Base-by-base conservation (phyloP, 2,113 vertebrate species). In the Apodemus sylvaticus region DNA sequence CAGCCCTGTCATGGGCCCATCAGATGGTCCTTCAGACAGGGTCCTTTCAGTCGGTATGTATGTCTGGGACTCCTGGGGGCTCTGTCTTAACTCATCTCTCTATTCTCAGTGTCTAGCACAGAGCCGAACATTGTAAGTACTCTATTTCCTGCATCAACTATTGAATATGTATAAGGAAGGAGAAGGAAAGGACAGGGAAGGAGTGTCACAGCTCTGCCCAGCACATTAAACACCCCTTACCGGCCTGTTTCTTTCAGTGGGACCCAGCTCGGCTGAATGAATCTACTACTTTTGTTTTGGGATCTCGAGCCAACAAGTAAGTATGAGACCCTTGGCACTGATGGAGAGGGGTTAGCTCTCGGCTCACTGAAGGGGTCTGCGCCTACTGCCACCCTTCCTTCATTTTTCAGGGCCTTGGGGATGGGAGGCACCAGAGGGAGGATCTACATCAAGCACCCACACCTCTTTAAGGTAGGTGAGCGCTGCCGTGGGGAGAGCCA, bases 251-350 rank as follows among this genome's bases (percentile, higher is more conserved):
- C 97, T 94, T 90, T 24, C 98, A 99, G 99, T 99, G 99, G 99
- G 99, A 99, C 96, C 99, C 99, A 7, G 98, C 99, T 96, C 99
- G 99, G 98, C 98, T 99, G 96, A 99, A 96, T 48, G 99, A 99
- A 36, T 97, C 98, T 91, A 99, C 99, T 94, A 99, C 99, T 13
- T 99, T 99, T 97, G 99, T 99, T 95, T 98, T 99, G 51, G 99
- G 99, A 90, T 99, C 99, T 96, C 99, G 99, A 98, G 99, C 99
- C 91, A 99, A 99, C 98, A 99, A 99, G 99, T 99, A 98, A 99
- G 99, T 98, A 68, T 83, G 0, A 0, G 95, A 4, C 45, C 53
- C 58, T 73, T 88, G 66, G 42, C 39, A 16, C 29, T 66, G 12
- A 48, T 26, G 22, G n/a, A 17, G 7, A 62, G 26, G 76, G 73